phyloP scores from a whole-genome alignment of 92 coral and sea anemone genomes.

The Heliopora coerulea region DNA sequence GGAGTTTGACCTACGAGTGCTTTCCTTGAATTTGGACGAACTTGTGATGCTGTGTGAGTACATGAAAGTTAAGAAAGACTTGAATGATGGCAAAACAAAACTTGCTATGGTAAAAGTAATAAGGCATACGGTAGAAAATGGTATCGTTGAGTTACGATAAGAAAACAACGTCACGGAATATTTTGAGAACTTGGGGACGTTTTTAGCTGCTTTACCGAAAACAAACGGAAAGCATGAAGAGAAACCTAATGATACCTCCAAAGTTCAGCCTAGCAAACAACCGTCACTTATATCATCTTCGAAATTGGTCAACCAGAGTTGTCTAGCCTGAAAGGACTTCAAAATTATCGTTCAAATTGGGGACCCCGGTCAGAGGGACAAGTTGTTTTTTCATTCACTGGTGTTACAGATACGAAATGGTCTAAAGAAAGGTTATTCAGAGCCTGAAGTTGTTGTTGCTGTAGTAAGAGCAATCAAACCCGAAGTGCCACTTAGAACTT shows the following conservation, averaged over 20 bases:
- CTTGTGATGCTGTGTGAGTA: background rate
- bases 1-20: background rate
- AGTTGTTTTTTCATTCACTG: slow-evolving; percentile 35
- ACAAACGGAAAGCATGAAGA: background rate
- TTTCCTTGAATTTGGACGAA: slow-evolving; percentile 1
- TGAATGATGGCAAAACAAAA: background rate
- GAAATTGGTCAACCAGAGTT: slow-evolving; percentile 13
- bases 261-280: background rate
- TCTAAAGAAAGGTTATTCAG: slow-evolving; percentile 18
- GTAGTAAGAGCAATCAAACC: background rate
- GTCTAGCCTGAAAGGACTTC: slow-evolving; percentile 32
- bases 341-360: slow-evolving; percentile 52
- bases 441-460: too few relatives aligned
- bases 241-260: too few relatives aligned
- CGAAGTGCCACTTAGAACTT: slow-evolving; percentile 35
- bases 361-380: slow-evolving; percentile 51
- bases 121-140: background rate
- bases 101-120: background rate
- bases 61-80: background rate
- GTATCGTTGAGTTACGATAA: background rate
- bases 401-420: too few relatives aligned
- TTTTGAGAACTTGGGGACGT: background rate
- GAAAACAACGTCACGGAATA: slow-evolving; percentile 18
- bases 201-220: background rate
- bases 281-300: slow-evolving; percentile 1